Evolutionary conservation across 2,113 vertebrate genomes (phyloP), one percentile per base, ranked within the genome.

Genomic region (Chionodraco myersi): DNA sequence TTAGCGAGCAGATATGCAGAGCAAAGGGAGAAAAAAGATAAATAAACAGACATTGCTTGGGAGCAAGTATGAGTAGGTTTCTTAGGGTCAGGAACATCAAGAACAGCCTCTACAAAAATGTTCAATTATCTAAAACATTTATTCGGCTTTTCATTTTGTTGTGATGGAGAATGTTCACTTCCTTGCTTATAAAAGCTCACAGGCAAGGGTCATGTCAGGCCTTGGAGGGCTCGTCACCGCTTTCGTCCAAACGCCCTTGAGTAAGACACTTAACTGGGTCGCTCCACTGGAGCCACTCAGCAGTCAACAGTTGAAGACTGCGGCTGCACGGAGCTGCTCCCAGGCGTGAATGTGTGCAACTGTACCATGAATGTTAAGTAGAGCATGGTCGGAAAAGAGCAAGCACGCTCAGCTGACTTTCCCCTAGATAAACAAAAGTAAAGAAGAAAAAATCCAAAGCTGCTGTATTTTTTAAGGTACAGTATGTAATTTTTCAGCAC

Each of bases 291-390:
- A 81, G 72, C 72, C 18, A 13, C 67, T 75, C 75, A 51, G 16
- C 67, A 75, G 75, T 85, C 86, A 88, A 63, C 62, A 69, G 89
- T 7, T 60, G 77, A 86, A 78, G 69, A 82, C 74, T 72, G 57
- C 36, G 48, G 75, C 82, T 71, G 78, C 41, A 30, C 82, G 58
- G 72, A 73, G 82, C 69, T 69, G 71, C 84, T 85, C 75, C 77
- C 84, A 80, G 75, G 77, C 44, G 44, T 86, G 73, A 84, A 85
- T 73, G 41, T 80, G 72, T 72, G 53, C 60, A 58, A 68, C 79
- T 74, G 65, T 79, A 77, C 77, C 64, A 71, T 83, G 90, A 91
- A 89, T 89, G 86, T 85, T 88, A 87, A 90, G 63, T 77, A 87
- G 78, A 47, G 67, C 65, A 79, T 26, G 61, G 67, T 70, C 62